Base-by-base conservation (phyloP, 2,888 invertebrate species). In the Nineta flava region DNA sequence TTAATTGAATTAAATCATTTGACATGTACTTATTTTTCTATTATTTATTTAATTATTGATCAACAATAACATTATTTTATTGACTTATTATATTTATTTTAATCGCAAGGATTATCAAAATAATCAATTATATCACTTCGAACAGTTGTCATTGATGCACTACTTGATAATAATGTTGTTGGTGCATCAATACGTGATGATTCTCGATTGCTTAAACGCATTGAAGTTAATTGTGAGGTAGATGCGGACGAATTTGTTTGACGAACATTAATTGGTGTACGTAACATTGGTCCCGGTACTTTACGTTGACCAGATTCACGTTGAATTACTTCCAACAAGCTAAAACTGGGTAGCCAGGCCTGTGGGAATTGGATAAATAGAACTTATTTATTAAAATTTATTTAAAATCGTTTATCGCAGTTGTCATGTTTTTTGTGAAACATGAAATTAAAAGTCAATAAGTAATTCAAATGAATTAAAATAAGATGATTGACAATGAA, bases 341-440 rank as follows among this genome's bases (percentile, higher is more conserved):
- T 87, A 65, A 87, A 82, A 55, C 86, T 83, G 1, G 94, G 94
- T 58, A 92, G 68, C 90, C 90, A 93, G 53, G 90, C 88, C 79
- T 87, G 68, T 7, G 69, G n/a, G n/a, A n/a, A n/a, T n/a, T n/a
- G n/a, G n/a, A n/a, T n/a, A n/a, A n/a, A n/a, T n/a, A 63, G 49
- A 43, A 51, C 54, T 56, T 52, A 17, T 42, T 13, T 32, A 19
- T 21, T n/a, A n/a, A 55, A 51, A 35, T 44, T 35, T 50, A 15
- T 53, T n/a, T n/a, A n/a, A n/a, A n/a, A n/a, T n/a, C n/a, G n/a
- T n/a, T n/a, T n/a, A n/a, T n/a, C n/a, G n/a, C n/a, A n/a, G n/a
- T n/a, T n/a, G n/a, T n/a, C n/a, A n/a, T n/a, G n/a, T n/a, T n/a
- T n/a, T n/a, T n/a, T n/a, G n/a, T n/a, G n/a, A n/a, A n/a, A n/a